Conservation (phyloP, 1,140 invertebrate genomes). For the Nebria ingens region DNA sequence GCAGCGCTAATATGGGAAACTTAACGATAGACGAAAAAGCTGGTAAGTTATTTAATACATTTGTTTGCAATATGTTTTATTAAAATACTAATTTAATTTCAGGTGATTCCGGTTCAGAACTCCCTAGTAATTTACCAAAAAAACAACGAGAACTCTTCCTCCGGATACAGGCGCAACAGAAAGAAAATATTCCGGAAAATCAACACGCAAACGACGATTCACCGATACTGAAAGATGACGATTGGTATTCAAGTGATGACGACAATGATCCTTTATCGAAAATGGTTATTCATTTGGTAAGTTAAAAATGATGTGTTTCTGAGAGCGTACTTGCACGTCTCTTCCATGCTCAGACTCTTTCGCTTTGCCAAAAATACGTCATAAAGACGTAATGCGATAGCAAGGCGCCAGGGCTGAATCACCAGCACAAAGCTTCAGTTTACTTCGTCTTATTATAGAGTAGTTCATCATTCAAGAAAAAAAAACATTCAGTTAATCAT, state of each 20-base stretch:
- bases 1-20: neutral
- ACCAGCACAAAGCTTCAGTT: too few relatives aligned
- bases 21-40: neutral
- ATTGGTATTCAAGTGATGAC: slow-evolving; percentile 71
- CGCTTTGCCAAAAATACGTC: too few relatives aligned
- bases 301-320: neutral
- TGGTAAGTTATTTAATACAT: neutral
- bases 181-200: slow-evolving; percentile 37
- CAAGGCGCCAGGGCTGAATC: too few relatives aligned
- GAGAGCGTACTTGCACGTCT: too few relatives aligned
- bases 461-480: neutral
- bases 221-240: slow-evolving; percentile 46
- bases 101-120: slow-evolving; percentile 17
- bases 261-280: slow-evolving; percentile 32
- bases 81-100: neutral
- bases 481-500: neutral
- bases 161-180: slow-evolving; percentile 57
- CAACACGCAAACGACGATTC: slow-evolving; percentile 38
- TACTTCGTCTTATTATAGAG: neutral
- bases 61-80: neutral
- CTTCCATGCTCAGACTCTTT: too few relatives aligned
- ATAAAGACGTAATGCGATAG: too few relatives aligned
- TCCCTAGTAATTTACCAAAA: slow-evolving; percentile 48
- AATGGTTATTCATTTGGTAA: slow-evolving; percentile 10
- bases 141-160: slow-evolving; percentile 56